Base-by-base conservation (phyloP, 2,797 vertebrate species). In the Mormyrus hasselquistii region DNA sequence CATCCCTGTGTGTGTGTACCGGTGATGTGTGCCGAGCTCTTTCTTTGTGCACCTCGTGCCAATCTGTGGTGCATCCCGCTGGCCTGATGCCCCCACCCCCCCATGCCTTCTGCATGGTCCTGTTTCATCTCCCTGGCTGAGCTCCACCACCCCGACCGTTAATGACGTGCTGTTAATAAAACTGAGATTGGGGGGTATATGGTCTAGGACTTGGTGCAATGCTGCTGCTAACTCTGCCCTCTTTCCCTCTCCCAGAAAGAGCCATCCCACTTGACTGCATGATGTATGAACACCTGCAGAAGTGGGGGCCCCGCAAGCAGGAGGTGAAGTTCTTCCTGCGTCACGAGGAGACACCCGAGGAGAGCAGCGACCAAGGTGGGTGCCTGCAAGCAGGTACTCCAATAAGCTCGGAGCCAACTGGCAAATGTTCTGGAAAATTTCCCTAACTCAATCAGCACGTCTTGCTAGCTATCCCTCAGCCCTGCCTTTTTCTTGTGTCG, bases 251-350 rank as follows among this genome's bases (percentile, higher is more conserved):
- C 92, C 2, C 82, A 99, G 99, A 99, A 90, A 96, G 99, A 87
- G 97, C 98, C 0, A 98, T 99, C 83, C 98, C 99, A 52, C 97
- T 97, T 85, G 98, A 99, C 88, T 97, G 99, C 92, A 97, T 99
- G 97, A 99, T 99, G 98, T 99, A 98, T 0, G 99, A 99, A 73
- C 98, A 99, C 93, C 96, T 99, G 73, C 99, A 99, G 94, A 99
- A 99, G 91, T 99, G 99, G 99, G 99, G 98, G 0, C 96, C 98
- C 52, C 97, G 98, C 59, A 98, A 97, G 92, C 98, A 98, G 91
- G 99, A 99, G 90, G 99, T 99, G 89, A 99, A 99, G 90, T 99
- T 99, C 93, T 99, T 98, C 83, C 97, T 99, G 90, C 97, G 99
- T 6, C 99, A 99, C 1, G 98, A 99, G 92, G 99, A 99, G 89